Evolutionary conservation across 1,140 invertebrate species (phyloP).

Genomic region (Trichonephila inaurata): DNA sequence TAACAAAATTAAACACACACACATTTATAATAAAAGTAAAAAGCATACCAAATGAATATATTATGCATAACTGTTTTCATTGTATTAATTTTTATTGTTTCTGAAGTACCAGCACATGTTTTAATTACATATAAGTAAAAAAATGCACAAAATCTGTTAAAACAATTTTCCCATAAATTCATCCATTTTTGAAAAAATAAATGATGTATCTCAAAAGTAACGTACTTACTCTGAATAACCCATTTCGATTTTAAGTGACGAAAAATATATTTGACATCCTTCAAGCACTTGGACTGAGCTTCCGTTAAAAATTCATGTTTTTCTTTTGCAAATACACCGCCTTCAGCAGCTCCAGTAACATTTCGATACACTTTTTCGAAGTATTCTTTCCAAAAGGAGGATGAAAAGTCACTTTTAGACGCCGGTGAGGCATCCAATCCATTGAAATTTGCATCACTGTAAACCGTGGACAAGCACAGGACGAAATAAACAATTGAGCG

Average conservation of each 20-base stretch:
- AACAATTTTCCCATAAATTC: too few relatives aligned
- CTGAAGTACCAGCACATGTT: too few relatives aligned
- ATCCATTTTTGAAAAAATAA: too few relatives aligned
- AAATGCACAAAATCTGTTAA: too few relatives aligned
- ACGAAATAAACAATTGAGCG: conserved; percentile 13
- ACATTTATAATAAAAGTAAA: too few relatives aligned
- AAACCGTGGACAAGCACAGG: not conserved
- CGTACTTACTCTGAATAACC: conserved; percentile 46
- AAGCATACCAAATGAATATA: too few relatives aligned
- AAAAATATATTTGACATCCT: conserved; percentile 15
- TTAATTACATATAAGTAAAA: too few relatives aligned
- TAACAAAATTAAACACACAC: too few relatives aligned
- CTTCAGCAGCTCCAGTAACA: not conserved
- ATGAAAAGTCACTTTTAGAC: not conserved
- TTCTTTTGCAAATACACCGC: not conserved
- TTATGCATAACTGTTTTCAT: too few relatives aligned
- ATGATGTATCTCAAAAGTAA: not conserved
- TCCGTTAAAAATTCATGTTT: not conserved
- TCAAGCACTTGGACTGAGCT: not conserved
- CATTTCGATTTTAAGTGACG: conserved; percentile 38
- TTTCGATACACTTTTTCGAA: not conserved
- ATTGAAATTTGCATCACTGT: not conserved
- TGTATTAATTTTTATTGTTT: too few relatives aligned
- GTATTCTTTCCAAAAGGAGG: not conserved
- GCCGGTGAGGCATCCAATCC: not conserved